phyloP scores from a whole-genome alignment of 2,888 invertebrate genomes.

The Marronus borbonicus region DNA sequence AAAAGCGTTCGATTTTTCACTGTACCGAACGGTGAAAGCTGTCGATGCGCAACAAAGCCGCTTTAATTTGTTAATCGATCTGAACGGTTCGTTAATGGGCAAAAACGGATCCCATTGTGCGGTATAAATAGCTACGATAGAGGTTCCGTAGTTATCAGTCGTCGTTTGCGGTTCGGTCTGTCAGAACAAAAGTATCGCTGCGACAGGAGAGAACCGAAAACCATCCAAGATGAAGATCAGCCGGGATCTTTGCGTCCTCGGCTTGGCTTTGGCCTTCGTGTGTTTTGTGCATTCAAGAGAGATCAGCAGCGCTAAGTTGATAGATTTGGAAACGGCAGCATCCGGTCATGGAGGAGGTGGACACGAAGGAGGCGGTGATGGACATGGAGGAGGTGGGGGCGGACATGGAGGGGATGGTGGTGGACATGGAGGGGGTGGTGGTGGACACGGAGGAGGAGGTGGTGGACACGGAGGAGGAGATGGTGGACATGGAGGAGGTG shows the following conservation, averaged over 20 bases:
- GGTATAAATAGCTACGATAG: constrained; percentile 13
- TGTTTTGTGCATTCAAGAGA: constrained; percentile 72
- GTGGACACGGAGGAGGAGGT: constrained; percentile 61
- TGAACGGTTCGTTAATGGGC: constrained; percentile 29
- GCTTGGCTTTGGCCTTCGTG: constrained; percentile 72
- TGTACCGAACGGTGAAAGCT: neutral
- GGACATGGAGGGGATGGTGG: constrained; percentile 6
- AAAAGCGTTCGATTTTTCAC: neutral
- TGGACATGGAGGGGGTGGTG: constrained; percentile 56
- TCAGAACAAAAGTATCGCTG: neutral
- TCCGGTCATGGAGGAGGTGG: constrained; percentile 66
- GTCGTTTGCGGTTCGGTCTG: neutral
- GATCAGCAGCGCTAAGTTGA: constrained; percentile 71
- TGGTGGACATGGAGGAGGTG: constrained; percentile 63
- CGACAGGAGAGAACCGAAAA: neutral
- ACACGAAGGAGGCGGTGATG: constrained; percentile 61
- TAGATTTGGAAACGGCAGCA: constrained; percentile 57
- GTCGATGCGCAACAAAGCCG: constrained; percentile 19
- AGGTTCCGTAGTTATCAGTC: neutral
- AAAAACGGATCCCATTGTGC: constrained; percentile 20
- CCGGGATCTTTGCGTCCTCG: constrained; percentile 82
- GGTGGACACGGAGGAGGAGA: constrained; percentile 65
- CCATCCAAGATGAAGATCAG: constrained; percentile 11
- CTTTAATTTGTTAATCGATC: constrained; percentile 31
- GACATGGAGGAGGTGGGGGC: neutral